Evolutionary conservation across 2,888 invertebrate genomes (phyloP).

Genomic region (Heliconius ismenius): DNA sequence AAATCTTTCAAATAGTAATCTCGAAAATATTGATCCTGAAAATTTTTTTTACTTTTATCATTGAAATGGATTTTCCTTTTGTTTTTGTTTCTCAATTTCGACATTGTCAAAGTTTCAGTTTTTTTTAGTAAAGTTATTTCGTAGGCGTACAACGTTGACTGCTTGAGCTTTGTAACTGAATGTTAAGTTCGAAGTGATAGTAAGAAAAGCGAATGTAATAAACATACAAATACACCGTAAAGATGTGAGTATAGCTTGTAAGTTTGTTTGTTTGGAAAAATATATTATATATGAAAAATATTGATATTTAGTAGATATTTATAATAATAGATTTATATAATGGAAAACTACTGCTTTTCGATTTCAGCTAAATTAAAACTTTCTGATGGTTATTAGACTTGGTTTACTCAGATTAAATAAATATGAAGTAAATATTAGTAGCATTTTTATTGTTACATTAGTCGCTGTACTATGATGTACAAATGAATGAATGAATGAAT

Average conservation of each 20-base stretch:
- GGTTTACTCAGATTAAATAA: too few species aligned
- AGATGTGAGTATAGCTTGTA: background rate
- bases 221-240: background rate
- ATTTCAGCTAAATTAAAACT: too few species aligned
- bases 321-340: too few species aligned
- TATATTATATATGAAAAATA: background rate
- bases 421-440: too few species aligned
- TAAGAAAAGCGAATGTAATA: constrained; percentile 11
- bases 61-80: constrained; percentile 28
- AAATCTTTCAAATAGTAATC: constrained; percentile 71
- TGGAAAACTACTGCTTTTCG: too few species aligned
- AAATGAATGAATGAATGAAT: too few species aligned
- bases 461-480: too few species aligned
- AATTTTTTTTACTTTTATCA: constrained; percentile 46
- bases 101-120: constrained; percentile 28
- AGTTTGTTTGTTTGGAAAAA: background rate
- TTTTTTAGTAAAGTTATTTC: background rate
- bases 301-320: too few species aligned
- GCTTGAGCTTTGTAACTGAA: constrained; percentile 16
- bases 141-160: background rate
- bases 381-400: too few species aligned
- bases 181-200: constrained; percentile 12
- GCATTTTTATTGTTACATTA: too few species aligned
- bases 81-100: constrained; percentile 26
- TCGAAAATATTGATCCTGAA: constrained; percentile 55